These are phyloP conservation scores for Megathymus violae DNA, from an alignment of 1,140 invertebrate species.

Conservation along the genomic window DNA sequence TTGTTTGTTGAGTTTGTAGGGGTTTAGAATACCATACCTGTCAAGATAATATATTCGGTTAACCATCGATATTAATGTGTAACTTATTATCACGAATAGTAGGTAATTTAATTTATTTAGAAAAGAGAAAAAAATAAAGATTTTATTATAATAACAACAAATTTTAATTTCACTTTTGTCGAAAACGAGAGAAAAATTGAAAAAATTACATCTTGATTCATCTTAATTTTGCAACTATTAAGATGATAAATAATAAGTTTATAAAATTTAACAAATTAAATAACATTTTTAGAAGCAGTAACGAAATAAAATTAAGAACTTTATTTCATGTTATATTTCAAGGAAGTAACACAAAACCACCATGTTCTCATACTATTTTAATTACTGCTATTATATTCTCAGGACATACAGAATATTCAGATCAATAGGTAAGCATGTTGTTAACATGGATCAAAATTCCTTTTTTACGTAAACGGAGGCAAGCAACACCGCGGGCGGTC, in stretches of 20 bases:
- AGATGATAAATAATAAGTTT: constrained; percentile 5
- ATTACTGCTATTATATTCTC: not conserved
- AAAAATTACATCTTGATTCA: no score
- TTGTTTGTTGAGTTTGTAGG: constrained; percentile 13
- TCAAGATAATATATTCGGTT: not conserved
- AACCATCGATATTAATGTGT: not conserved
- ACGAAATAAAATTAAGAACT: no score
- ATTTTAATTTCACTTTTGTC: no score
- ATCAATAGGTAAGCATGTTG: constrained; percentile 8
- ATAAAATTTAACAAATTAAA: constrained; percentile 13
- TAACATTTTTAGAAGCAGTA: constrained; percentile 3
- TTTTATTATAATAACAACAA: not conserved
- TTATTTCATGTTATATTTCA: not conserved
- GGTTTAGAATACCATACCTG: constrained; percentile 1
- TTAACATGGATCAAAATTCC: constrained; percentile 34
- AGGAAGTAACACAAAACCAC: not conserved
- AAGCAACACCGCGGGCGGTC: constrained; percentile 52
- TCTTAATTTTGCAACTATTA: no score
- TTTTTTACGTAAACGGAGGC: constrained; percentile 46
- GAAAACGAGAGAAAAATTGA: no score
- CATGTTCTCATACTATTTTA: not conserved
- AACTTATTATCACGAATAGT: no score
- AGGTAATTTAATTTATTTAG: no score
- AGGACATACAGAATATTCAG: constrained; percentile 2
- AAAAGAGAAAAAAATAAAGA: no score